Evolutionary conservation across 2,113 vertebrate species (phyloP).

Genomic region (Paedocypris sp.): DNA sequence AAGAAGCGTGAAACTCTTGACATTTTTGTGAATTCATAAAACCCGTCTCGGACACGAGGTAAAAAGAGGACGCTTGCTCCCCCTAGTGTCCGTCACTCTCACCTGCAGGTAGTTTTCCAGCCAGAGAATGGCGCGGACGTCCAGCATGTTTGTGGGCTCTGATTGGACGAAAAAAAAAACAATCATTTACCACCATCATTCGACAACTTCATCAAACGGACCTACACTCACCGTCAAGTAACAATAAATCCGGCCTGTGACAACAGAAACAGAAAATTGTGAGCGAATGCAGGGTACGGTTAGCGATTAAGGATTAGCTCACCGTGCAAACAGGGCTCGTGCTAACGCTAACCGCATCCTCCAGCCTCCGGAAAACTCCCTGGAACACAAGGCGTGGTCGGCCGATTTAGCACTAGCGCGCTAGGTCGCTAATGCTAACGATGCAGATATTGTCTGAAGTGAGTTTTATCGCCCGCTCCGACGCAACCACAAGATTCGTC

Average conservation of each 20-base stretch:
- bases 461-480: too few relatives aligned
- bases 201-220: neutral
- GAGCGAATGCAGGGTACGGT: neutral
- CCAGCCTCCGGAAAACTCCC: constrained; percentile 98
- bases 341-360: constrained; percentile 94
- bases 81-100: too few relatives aligned
- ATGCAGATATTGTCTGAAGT: too few relatives aligned
- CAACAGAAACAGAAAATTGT: constrained; percentile 5
- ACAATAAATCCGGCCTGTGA: constrained; percentile 83
- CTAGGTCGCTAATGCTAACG: too few relatives aligned
- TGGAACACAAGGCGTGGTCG: constrained; percentile 36
- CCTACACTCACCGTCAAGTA: constrained; percentile 86
- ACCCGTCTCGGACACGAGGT: too few relatives aligned
- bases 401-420: too few relatives aligned
- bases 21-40: too few relatives aligned
- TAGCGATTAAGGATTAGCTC: constrained; percentile 32
- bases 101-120: constrained; percentile 94
- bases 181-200: neutral
- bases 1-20: too few relatives aligned
- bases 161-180: constrained; percentile 13
- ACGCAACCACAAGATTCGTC: too few relatives aligned
- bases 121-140: constrained; percentile 91
- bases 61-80: too few relatives aligned
- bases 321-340: constrained; percentile 89
- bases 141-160: constrained; percentile 99